Evolutionary conservation across 2,797 vertebrate genomes (phyloP).

Genomic region (Urosaurus nigricauda): DNA sequence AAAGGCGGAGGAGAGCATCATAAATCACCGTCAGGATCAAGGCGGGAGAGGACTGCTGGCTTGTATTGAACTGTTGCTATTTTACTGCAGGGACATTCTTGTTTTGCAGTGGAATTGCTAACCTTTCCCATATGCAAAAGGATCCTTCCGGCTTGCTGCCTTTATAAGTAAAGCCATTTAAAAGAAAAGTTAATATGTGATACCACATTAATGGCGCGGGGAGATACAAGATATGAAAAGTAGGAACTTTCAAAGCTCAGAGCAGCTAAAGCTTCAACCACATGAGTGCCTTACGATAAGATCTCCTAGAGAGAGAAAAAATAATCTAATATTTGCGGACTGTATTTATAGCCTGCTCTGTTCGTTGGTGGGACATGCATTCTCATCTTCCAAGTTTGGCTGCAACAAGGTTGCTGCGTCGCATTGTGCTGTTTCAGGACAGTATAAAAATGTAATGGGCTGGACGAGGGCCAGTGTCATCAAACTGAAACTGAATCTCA

Average conservation of each 20-base stretch:
- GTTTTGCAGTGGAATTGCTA: neutral
- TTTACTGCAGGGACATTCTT: neutral
- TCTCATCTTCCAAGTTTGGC: neutral
- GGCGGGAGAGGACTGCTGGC: neutral
- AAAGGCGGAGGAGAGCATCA: neutral
- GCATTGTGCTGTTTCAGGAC: neutral
- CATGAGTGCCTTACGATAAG: neutral
- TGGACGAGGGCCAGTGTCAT: no score
- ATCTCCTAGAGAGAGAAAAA: no score
- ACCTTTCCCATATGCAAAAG: neutral
- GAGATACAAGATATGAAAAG: neutral
- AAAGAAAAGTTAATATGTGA: neutral
- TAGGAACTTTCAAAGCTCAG: neutral
- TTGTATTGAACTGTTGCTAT: neutral
- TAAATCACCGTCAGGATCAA: constrained; percentile 7
- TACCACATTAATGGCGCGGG: no score
- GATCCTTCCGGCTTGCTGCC: neutral
- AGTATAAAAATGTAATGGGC: neutral
- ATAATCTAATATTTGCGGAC: neutral
- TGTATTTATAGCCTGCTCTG: neutral
- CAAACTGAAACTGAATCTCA: no score
- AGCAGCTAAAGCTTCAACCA: neutral
- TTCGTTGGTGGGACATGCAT: neutral
- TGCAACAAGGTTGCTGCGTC: neutral
- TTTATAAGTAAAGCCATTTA: no score